A percentile compares a stretch with the other conserved stretches of the same genome.
These are phyloP conservation scores for Sebastes matsubarae DNA, from an alignment of 2,797 vertebrate species.

Conservation along the genomic window DNA sequence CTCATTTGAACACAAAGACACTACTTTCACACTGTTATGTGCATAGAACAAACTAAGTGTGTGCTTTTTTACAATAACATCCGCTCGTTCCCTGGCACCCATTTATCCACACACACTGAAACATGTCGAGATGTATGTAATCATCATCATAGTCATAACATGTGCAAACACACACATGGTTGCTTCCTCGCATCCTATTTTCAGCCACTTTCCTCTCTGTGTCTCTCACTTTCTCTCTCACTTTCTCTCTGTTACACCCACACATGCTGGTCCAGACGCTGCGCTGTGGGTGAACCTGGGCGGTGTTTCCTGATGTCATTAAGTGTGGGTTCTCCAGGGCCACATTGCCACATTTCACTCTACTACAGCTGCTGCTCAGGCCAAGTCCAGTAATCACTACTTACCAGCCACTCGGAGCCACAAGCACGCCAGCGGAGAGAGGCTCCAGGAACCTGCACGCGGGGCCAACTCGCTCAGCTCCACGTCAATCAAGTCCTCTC, in stretches of 20 bases:
- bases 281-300: conserved; percentile 64
- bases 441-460: conserved; percentile 22
- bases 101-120: background rate
- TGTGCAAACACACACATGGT: conserved; percentile 10
- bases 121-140: background rate
- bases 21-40: background rate
- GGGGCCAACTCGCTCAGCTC: conserved; percentile 34
- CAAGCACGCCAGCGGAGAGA: conserved; percentile 47
- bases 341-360: conserved; percentile 63
- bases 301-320: conserved; percentile 69
- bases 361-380: conserved; percentile 49
- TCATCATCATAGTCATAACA: background rate
- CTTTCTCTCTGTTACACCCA: conserved; percentile 17
- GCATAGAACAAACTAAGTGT: background rate
- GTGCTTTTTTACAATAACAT: background rate
- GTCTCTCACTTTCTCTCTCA: background rate
- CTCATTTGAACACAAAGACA: too few species aligned
- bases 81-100: background rate
- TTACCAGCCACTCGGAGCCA: conserved; percentile 59
- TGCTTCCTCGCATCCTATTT: conserved; percentile 22
- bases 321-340: conserved; percentile 60
- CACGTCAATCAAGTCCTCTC: conserved; percentile 53
- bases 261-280: conserved; percentile 38
- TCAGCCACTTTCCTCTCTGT: conserved; percentile 11
- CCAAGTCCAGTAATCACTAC: conserved; percentile 72